Percentiles rank a stretch among this genome's conserved stretches.
phyloP scores from a whole-genome alignment of 2,888 invertebrate species.

The Drosophila demipolita region DNA sequence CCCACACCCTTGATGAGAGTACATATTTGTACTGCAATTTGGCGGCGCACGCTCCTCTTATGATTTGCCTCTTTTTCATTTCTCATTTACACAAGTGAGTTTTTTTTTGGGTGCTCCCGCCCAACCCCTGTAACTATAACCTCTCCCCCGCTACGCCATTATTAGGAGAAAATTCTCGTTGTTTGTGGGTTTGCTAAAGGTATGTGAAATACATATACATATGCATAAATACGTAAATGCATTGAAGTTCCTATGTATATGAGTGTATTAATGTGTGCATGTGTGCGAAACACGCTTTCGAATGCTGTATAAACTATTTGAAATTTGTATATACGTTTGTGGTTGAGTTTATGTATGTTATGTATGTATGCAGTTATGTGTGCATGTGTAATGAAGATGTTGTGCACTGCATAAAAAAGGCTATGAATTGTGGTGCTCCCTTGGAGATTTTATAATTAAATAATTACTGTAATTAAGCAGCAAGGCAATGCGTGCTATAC shows the following conservation, averaged over 20 bases:
- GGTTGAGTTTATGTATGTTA: slow-evolving; percentile 11
- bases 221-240: slow-evolving; percentile 8
- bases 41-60: slow-evolving; percentile 76
- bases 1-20: slow-evolving; percentile 51
- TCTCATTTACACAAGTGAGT: slow-evolving; percentile 80
- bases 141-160: slow-evolving; percentile 65
- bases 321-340: slow-evolving; percentile 16
- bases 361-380: background rate
- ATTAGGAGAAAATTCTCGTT: slow-evolving; percentile 52
- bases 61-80: slow-evolving; percentile 82
- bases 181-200: slow-evolving; percentile 36
- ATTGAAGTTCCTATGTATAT: background rate
- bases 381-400: slow-evolving; percentile 20
- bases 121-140: slow-evolving; percentile 27
- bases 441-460: slow-evolving; percentile 79
- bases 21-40: slow-evolving; percentile 83
- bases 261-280: background rate
- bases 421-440: slow-evolving; percentile 57
- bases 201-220: slow-evolving; percentile 51
- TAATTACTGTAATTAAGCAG: slow-evolving; percentile 76
- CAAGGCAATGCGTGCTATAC: slow-evolving; percentile 39
- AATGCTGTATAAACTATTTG: slow-evolving; percentile 46
- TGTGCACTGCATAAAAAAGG: slow-evolving; percentile 42
- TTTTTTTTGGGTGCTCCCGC: slow-evolving; percentile 60
- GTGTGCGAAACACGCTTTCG: slow-evolving; percentile 8